Evolutionary conservation across 2,113 vertebrate species (phyloP).

Genomic region (Thalassarche chlororhynchos): DNA sequence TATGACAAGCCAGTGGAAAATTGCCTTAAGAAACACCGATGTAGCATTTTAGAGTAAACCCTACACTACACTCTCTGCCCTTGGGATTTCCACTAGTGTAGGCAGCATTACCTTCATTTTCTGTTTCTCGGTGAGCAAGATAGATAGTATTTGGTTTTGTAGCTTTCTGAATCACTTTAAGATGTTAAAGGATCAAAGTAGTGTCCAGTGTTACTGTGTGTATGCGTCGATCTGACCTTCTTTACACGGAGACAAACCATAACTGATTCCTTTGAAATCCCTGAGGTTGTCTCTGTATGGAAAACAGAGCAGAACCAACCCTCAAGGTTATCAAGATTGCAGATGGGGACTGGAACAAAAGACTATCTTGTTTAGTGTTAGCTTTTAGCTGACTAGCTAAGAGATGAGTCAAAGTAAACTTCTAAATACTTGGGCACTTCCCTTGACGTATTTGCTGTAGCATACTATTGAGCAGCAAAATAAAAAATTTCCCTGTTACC

Average conservation of each 20-base stretch:
- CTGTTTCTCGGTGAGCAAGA: background rate
- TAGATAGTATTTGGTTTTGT: background rate
- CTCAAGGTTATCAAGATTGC: background rate
- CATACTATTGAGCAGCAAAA: background rate
- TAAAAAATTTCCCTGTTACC: background rate
- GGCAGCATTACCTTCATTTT: background rate
- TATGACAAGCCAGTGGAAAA: background rate
- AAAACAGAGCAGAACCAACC: background rate
- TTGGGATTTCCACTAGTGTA: background rate
- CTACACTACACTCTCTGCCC: background rate
- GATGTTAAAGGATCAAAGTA: background rate
- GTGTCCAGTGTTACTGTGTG: background rate
- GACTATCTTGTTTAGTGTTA: background rate
- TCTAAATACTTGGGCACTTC: background rate
- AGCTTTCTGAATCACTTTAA: background rate
- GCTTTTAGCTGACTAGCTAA: background rate
- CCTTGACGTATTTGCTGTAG: background rate
- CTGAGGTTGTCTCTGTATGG: background rate
- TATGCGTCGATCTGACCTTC: background rate
- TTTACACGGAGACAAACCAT: background rate
- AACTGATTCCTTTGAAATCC: background rate
- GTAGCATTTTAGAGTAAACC: background rate
- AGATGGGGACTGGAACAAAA: background rate
- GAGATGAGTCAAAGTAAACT: constrained; percentile 23
- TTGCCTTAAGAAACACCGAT: background rate